Conservation (phyloP, 2,888 invertebrate genomes). For the Diaperis boleti region DNA sequence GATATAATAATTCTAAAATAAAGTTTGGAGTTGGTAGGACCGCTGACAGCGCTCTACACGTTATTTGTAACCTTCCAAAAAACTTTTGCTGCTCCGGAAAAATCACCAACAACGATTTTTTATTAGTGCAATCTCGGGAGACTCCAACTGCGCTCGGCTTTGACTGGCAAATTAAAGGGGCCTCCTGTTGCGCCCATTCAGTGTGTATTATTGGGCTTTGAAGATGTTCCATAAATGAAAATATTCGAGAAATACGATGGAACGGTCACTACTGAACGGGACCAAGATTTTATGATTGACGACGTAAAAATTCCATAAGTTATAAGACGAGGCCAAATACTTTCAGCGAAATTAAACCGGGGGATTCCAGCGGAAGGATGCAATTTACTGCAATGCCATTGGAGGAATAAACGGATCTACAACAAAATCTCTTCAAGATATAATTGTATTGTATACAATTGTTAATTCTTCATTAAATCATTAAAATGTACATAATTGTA, state of each 20-base stretch:
- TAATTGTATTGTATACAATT: no score
- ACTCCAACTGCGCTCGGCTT: conserved; percentile 38
- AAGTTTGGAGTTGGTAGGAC: conserved; percentile 36
- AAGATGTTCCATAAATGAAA: conserved; percentile 31
- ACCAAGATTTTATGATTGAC: conserved; percentile 31
- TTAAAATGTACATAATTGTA: no score
- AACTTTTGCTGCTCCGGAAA: conserved; percentile 38
- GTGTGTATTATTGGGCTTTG: conserved; percentile 35
- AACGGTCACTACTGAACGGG: conserved; percentile 13
- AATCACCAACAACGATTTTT: conserved; percentile 37
- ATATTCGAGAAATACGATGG: conserved; percentile 29
- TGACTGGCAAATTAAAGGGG: conserved; percentile 44
- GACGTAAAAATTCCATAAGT: conserved; percentile 46
- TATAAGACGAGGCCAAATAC: conserved; percentile 45
- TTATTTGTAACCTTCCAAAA: conserved; percentile 46
- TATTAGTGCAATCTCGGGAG: conserved; percentile 39
- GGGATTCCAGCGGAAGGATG: conserved; percentile 18
- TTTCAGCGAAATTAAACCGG: conserved; percentile 49
- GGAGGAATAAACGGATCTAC: no score
- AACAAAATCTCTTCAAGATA: no score
- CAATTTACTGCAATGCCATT: conserved; percentile 30
- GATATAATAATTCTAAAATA: conserved; percentile 33
- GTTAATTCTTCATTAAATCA: no score
- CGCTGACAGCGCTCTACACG: conserved; percentile 47
- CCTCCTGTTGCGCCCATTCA: conserved; percentile 42